phyloP scores from a whole-genome alignment of 2,797 vertebrate genomes.

The Sebastes goodei region DNA sequence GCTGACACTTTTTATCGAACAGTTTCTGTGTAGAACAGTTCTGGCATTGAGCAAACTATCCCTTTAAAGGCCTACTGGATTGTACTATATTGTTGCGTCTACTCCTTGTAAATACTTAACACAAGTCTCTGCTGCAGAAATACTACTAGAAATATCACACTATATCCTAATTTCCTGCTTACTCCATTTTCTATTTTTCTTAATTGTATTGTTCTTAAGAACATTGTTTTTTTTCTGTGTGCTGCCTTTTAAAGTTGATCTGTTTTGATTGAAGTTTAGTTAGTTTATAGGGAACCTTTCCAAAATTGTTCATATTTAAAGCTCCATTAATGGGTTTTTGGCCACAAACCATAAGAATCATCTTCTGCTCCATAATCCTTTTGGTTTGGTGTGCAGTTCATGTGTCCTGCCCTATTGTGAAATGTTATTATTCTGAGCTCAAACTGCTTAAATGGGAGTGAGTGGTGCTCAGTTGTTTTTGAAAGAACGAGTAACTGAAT shows the following conservation, averaged over 20 bases:
- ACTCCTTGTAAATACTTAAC: too few species aligned
- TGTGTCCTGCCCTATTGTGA: slow-evolving; percentile 25
- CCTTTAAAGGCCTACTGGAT: too few species aligned
- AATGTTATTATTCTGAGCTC: slow-evolving; percentile 57
- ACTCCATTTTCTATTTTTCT: too few species aligned
- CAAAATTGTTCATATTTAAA: not conserved
- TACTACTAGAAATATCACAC: too few species aligned
- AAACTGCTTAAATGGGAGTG: slow-evolving; percentile 45
- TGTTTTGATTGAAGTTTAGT: too few species aligned
- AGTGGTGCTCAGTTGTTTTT: slow-evolving; percentile 30
- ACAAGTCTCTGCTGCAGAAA: too few species aligned
- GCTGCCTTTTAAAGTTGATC: too few species aligned
- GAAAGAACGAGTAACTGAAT: not conserved
- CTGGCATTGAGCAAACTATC: not conserved
- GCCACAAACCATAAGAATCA: not conserved
- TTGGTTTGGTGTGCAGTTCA: slow-evolving; percentile 7
- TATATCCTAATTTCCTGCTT: too few species aligned
- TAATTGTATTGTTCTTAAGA: too few species aligned
- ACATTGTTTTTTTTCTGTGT: too few species aligned
- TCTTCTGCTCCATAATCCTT: not conserved
- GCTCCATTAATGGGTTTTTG: not conserved
- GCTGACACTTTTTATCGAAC: not conserved
- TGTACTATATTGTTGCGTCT: too few species aligned
- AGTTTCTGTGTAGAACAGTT: not conserved
- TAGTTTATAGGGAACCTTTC: not conserved